These are phyloP conservation scores for Cosmia trapezina DNA, from an alignment of 2,888 invertebrate species.

Conservation along the genomic window DNA sequence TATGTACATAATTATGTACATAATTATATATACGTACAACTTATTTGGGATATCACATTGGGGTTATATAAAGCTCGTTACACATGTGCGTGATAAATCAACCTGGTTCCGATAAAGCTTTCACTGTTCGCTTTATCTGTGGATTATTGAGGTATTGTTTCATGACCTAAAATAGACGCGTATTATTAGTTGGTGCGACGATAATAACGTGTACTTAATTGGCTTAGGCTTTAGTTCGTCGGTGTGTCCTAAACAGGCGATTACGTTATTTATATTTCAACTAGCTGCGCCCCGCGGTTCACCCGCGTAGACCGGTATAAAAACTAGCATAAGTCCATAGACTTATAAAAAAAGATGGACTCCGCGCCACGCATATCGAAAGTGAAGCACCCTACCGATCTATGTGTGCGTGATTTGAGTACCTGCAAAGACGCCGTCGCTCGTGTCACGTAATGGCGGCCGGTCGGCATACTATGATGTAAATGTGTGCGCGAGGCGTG, in stretches of 20 bases:
- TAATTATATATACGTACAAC: neutral
- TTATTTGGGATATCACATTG: slow-evolving; percentile 23
- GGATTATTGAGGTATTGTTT: slow-evolving; percentile 48
- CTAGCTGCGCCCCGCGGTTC: too few species aligned
- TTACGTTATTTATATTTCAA: slow-evolving; percentile 7
- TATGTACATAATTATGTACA: neutral
- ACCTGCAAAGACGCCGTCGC: too few species aligned
- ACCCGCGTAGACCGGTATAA: too few species aligned
- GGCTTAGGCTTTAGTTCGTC: neutral
- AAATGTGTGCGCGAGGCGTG: too few species aligned
- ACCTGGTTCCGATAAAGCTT: slow-evolving; percentile 48
- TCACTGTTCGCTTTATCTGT: slow-evolving; percentile 43
- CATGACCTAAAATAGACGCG: slow-evolving; percentile 28
- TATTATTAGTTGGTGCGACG: slow-evolving; percentile 8
- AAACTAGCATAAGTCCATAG: too few species aligned
- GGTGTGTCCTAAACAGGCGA: neutral
- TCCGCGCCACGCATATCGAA: too few species aligned
- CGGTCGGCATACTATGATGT: too few species aligned
- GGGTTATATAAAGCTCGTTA: slow-evolving; percentile 50
- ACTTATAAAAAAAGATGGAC: too few species aligned
- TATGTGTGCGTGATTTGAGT: too few species aligned
- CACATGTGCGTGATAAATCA: slow-evolving; percentile 49
- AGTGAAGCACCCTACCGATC: too few species aligned
- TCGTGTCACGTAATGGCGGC: too few species aligned
- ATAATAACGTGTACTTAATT: neutral